Percentiles rank a stretch among this genome's conserved stretches.
Conservation (phyloP, 2,797 vertebrate genomes). For the Epinephelus awoara region DNA sequence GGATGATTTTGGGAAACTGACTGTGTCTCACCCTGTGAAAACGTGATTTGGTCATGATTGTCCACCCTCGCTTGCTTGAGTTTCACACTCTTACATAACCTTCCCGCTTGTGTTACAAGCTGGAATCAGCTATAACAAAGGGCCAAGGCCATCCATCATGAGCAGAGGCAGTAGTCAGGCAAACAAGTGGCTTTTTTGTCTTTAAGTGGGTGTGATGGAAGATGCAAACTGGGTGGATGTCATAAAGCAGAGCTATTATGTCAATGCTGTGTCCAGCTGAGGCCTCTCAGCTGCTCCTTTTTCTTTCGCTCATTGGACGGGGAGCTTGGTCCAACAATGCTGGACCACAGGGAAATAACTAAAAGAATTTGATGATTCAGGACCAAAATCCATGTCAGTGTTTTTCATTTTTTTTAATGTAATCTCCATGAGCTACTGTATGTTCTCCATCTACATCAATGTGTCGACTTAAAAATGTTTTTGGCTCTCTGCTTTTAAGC, state of each 20-base stretch:
- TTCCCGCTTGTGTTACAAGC: conserved; percentile 39
- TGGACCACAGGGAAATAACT: conserved; percentile 21
- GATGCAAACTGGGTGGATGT: conserved; percentile 76
- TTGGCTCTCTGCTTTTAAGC: not conserved
- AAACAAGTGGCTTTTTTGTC: conserved; percentile 75
- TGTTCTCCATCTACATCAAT: conserved; percentile 6
- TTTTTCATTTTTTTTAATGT: conserved; percentile 21
- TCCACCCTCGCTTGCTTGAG: conserved; percentile 49
- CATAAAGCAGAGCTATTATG: conserved; percentile 64
- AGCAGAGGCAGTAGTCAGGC: conserved; percentile 56
- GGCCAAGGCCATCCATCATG: conserved; percentile 73
- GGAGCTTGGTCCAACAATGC: conserved; percentile 25
- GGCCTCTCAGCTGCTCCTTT: conserved; percentile 49
- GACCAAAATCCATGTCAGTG: conserved; percentile 14
- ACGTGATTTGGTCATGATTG: conserved; percentile 41
- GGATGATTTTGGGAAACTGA: conserved; percentile 44
- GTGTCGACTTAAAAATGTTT: not conserved
- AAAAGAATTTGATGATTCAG: conserved; percentile 47
- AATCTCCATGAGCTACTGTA: conserved; percentile 13
- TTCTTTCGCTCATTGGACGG: conserved; percentile 36
- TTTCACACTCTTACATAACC: conserved; percentile 64
- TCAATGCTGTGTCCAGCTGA: conserved; percentile 53
- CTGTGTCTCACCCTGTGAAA: conserved; percentile 42
- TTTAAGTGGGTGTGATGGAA: conserved; percentile 75
- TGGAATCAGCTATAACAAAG: conserved; percentile 52